These are phyloP conservation scores for Cheirogaleus medius DNA, from an alignment of 2,113 vertebrate genomes.

Conservation along the genomic window DNA sequence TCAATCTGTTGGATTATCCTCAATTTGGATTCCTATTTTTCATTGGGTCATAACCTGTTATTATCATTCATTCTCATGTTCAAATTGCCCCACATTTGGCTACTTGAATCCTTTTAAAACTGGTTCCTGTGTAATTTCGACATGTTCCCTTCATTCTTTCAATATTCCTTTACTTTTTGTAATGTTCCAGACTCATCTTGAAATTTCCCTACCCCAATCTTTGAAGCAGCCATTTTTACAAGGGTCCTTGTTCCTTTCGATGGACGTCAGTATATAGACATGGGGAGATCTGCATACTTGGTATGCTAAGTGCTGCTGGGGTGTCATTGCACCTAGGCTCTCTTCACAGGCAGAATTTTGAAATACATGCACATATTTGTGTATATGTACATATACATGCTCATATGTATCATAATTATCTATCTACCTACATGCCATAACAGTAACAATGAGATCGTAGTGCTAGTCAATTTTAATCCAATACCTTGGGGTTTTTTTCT, in stretches of 20 bases:
- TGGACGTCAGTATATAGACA: not conserved
- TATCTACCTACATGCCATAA: not conserved
- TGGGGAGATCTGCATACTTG: not conserved
- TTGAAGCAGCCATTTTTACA: not conserved
- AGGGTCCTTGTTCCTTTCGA: not conserved
- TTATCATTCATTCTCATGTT: not conserved
- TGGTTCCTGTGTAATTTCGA: not conserved
- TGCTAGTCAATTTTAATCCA: not conserved
- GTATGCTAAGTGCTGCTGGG: not conserved
- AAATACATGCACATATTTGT: not conserved
- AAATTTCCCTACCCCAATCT: not conserved
- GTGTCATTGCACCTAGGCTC: not conserved
- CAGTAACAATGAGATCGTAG: not conserved
- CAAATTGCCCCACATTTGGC: not conserved
- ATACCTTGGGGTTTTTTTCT: not conserved
- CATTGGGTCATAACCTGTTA: not conserved
- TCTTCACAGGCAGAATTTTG: not conserved
- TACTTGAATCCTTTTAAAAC: not conserved
- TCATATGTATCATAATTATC: not conserved
- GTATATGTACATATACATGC: too few species aligned
- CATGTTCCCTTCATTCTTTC: not conserved
- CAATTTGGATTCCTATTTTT: not conserved
- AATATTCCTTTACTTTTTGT: not conserved
- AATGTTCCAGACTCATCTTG: not conserved
- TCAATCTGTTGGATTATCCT: not conserved